These are phyloP conservation scores for Desmodus rotundus DNA, from an alignment of 2,113 vertebrate genomes.

Conservation along the genomic window DNA sequence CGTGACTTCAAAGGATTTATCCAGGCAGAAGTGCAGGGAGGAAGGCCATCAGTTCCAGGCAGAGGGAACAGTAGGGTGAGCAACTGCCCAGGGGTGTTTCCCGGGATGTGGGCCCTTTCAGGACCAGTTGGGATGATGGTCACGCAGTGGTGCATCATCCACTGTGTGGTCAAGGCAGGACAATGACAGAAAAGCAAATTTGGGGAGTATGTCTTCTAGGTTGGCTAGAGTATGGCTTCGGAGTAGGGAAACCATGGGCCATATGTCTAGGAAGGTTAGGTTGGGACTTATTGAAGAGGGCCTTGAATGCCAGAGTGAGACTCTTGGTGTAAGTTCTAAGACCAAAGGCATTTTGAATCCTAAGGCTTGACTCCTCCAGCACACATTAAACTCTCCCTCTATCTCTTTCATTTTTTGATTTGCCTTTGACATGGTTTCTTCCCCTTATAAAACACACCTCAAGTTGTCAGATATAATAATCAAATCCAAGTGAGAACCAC, in stretches of 20 bases:
- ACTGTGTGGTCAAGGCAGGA: not conserved
- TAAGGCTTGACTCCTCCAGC: not conserved
- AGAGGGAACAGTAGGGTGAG: not conserved
- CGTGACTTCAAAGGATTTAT: not conserved
- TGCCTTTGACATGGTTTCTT: not conserved
- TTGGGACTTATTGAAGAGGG: not conserved
- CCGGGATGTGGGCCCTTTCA: not conserved
- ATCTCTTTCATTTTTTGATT: not conserved
- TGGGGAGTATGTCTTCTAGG: rapidly evolving
- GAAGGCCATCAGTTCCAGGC: not conserved
- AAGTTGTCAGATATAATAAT: not conserved
- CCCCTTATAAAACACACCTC: not conserved
- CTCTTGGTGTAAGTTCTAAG: not conserved
- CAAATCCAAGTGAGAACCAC: not conserved
- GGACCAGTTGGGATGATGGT: not conserved
- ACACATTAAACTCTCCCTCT: not conserved
- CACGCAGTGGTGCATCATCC: not conserved
- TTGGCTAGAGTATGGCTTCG: not conserved
- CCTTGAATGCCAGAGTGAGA: not conserved
- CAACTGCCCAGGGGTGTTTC: rapidly evolving
- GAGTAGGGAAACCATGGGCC: not conserved
- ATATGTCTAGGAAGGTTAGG: not conserved
- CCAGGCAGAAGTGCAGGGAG: not conserved
- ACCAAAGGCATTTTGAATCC: not conserved
- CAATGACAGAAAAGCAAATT: not conserved